Conservation (phyloP, 2,113 vertebrate genomes). For the Zapus hudsonius region DNA sequence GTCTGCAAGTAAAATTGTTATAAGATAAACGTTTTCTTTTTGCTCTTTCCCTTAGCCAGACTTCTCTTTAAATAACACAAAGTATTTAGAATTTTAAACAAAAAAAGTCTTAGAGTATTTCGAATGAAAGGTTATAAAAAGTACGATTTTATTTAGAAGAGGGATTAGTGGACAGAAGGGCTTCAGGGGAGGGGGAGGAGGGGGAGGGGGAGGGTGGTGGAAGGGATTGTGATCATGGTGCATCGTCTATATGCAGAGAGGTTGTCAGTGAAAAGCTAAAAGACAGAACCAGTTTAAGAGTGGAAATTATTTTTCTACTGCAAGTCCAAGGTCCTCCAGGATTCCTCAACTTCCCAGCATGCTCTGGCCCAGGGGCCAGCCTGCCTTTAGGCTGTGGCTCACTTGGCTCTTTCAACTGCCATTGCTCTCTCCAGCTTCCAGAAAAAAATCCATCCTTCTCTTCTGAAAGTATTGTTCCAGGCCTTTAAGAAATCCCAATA, state of each 20-base stretch:
- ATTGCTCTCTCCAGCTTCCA: not conserved
- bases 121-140: not conserved
- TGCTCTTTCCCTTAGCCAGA: not conserved
- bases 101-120: not conserved
- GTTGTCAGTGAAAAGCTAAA: too few relatives aligned
- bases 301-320: not conserved
- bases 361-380: too few relatives aligned
- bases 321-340: not conserved
- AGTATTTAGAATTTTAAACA: not conserved
- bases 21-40: not conserved
- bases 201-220: too few relatives aligned
- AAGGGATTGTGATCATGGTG: too few relatives aligned
- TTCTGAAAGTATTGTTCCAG: not conserved
- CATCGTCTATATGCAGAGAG: too few relatives aligned
- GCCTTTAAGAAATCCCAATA: not conserved
- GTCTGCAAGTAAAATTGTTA: not conserved
- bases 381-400: accelerated
- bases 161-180: too few relatives aligned
- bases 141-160: too few relatives aligned
- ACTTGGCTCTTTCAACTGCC: not conserved
- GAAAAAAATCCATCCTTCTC: not conserved
- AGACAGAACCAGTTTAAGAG: not conserved
- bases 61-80: not conserved
- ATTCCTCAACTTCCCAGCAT: accelerated
- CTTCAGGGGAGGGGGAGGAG: too few relatives aligned